These are phyloP conservation scores for Cololabis saira DNA, from an alignment of 2,113 vertebrate species.

Conservation along the genomic window DNA sequence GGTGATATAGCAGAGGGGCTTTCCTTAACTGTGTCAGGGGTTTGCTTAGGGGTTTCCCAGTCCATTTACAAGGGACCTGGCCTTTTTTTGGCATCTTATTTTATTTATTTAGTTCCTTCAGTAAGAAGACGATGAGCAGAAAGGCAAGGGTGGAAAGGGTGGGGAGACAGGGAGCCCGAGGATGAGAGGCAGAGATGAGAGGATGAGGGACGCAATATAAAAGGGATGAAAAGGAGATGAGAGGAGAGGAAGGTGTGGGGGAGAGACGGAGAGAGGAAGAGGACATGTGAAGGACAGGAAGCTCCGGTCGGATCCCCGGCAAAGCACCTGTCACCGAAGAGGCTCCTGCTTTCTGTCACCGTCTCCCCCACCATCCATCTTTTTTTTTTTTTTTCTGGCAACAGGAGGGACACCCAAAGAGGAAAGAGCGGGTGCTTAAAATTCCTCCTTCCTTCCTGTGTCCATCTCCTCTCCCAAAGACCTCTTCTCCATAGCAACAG, in stretches of 20 bases:
- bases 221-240: constrained; percentile 63
- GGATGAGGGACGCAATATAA: constrained; percentile 45
- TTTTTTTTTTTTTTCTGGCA: constrained; percentile 55
- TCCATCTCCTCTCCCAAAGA: constrained; percentile 75
- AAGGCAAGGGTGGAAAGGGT: background rate
- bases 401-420: constrained; percentile 63
- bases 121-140: constrained; percentile 28
- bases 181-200: constrained; percentile 58
- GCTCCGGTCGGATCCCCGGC: constrained; percentile 63
- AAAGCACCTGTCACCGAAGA: constrained; percentile 77
- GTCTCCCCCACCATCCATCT: constrained; percentile 57
- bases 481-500: constrained; percentile 75
- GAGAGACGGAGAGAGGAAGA: constrained; percentile 51
- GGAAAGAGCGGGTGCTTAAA: constrained; percentile 68
- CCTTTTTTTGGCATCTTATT: constrained; percentile 62
- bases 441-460: constrained; percentile 78
- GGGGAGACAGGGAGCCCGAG: constrained; percentile 7
- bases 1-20: background rate
- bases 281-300: constrained; percentile 72
- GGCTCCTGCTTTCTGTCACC: constrained; percentile 75
- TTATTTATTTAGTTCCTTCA: constrained; percentile 49
- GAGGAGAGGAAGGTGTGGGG: constrained; percentile 49
- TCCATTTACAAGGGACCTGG: constrained; percentile 18
- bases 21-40: constrained; percentile 29
- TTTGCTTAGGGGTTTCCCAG: constrained; percentile 29